Base-by-base conservation (phyloP, 1,140 invertebrate species). In the Alviniconcha marisindica region DNA sequence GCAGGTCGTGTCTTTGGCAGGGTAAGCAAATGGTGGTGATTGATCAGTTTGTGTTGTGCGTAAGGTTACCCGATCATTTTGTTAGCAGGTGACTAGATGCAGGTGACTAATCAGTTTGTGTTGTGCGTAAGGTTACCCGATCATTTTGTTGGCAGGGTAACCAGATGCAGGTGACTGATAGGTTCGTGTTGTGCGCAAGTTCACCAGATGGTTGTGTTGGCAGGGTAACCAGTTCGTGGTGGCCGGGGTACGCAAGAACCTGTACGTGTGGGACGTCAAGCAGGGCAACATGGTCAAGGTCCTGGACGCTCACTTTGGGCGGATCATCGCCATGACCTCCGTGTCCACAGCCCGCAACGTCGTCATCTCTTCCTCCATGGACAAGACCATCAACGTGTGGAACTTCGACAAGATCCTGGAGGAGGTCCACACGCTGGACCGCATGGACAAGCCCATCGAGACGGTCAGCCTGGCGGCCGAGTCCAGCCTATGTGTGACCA, bases 341-440 rank as follows among this genome's bases (percentile, higher is more conserved):
- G 91, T 93, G 0, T 95, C 97, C 66, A 96, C 96, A 1, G 96
- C 96, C 83, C 98, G 98, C 96, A 99, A 99, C 92, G 96, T 98
- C 44, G 97, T 99, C 48, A 98, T 95, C n/a, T 94, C 98, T 0
- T 99, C 98, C 0, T 99, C 98, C 0, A 98, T 99, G 77, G 98
- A 99, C 93, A 95, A 98, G 84, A 98, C 97, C 0, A 98, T 99
- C 0, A 99, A 99, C 94, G 98, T 99, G 0, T 99, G 98, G 98
- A 99, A 99, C 93, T 98, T 99, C 83, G 98, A 99, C 91, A 99
- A 99, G 91, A 99, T 99, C 89, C 98, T 98, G 90, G 98, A 99
- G 91, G 97, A 99, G 94, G 98, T 99, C 4, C 97, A 99, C 92
- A 96, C 97, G 28, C 98, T 99, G 85, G 97, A 99, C 90, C 94